These are phyloP conservation scores for Podabrus alpinus DNA, from an alignment of 2,888 invertebrate genomes.

Conservation along the genomic window DNA sequence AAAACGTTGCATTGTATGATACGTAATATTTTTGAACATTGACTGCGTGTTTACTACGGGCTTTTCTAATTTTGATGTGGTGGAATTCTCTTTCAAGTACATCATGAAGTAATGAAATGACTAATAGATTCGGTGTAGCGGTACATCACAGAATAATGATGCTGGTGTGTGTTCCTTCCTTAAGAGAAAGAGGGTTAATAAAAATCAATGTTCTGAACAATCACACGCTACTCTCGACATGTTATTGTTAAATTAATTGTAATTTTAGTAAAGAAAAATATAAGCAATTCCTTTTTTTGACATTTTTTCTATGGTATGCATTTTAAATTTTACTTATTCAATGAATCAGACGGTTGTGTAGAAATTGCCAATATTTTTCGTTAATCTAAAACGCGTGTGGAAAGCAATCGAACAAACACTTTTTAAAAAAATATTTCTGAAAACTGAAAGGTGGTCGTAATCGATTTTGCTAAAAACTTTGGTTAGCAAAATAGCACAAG, in stretches of 20 bases:
- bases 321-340: too few species aligned
- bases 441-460: not conserved
- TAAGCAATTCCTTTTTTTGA: not conserved
- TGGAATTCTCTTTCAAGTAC: not conserved
- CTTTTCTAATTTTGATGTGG: not conserved
- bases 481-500: not conserved
- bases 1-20: not conserved
- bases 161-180: not conserved
- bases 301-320: not conserved
- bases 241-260: not conserved
- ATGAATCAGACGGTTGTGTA: not conserved
- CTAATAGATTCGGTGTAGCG: not conserved
- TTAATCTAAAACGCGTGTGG: too few species aligned
- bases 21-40: too few species aligned
- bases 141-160: not conserved
- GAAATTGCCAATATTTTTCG: not conserved
- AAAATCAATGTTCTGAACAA: not conserved
- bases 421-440: not conserved
- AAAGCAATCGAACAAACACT: too few species aligned
- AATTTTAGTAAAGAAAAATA: not conserved
- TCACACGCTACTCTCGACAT: not conserved
- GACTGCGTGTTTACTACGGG: not conserved
- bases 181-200: not conserved
- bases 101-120: not conserved
- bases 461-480: not conserved